Evolutionary conservation across 2,888 invertebrate genomes (phyloP).

Genomic region (Orchesella flavescens): DNA sequence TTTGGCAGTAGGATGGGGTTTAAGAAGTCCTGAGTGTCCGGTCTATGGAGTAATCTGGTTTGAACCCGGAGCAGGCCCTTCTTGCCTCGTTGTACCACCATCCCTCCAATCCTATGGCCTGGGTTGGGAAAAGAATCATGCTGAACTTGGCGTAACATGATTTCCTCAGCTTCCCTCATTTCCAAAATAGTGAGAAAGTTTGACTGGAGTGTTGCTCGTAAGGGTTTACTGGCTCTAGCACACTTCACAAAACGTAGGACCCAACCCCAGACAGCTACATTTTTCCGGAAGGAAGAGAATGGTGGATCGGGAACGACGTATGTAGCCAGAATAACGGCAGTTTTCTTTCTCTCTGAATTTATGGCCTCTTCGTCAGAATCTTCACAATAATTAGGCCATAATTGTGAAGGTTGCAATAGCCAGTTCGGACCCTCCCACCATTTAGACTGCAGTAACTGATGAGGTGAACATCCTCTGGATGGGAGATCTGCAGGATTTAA

Average conservation of each 20-base stretch:
- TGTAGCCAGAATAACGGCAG: neutral
- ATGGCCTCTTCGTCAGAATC: conserved; percentile 1
- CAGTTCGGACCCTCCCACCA: conserved; percentile 42
- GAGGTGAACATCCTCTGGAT: conserved; percentile 9
- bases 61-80: neutral
- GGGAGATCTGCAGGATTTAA: conserved; percentile 38
- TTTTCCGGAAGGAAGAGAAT: neutral
- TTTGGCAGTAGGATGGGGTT: conserved; percentile 16
- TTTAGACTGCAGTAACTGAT: neutral
- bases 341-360: neutral
- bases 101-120: neutral
- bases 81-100: neutral
- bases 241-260: neutral
- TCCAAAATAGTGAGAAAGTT: neutral
- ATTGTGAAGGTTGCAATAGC: no score
- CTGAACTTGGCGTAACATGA: neutral
- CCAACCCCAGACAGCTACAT: conserved; percentile 7
- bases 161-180: neutral
- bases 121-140: no score
- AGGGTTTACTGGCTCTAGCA: neutral
- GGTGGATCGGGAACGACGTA: neutral
- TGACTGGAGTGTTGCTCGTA: neutral
- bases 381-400: neutral
- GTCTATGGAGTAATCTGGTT: conserved; percentile 6
- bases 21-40: neutral